Conservation (phyloP, 2,113 vertebrate genomes). For the Ploceus nigricollis region DNA sequence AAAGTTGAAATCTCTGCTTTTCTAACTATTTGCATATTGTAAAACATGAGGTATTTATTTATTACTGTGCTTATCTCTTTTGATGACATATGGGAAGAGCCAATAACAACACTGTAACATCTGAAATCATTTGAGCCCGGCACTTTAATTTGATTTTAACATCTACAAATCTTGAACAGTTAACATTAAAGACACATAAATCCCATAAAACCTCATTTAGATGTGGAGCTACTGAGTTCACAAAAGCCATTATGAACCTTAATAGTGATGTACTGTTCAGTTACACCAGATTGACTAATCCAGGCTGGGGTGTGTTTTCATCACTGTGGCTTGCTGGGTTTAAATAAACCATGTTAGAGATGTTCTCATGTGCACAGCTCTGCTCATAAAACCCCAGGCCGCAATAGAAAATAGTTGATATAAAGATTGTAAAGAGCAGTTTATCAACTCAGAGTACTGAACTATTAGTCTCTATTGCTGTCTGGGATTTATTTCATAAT, state of each 20-base stretch:
- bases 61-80: background rate
- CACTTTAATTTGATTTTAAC: constrained; percentile 60
- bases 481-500: constrained; percentile 10
- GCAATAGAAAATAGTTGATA: background rate
- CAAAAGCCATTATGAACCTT: constrained; percentile 65
- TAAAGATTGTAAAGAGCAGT: background rate
- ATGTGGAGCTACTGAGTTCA: constrained; percentile 66
- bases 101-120: constrained; percentile 43
- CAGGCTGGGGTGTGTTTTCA: constrained; percentile 40
- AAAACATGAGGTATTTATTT: background rate
- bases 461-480: background rate
- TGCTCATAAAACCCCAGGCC: background rate
- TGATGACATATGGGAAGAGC: background rate
- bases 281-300: constrained; percentile 48
- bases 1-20: background rate
- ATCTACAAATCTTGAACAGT: constrained; percentile 68
- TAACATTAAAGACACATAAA: constrained; percentile 64
- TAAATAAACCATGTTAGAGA: constrained; percentile 19
- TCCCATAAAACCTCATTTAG: constrained; percentile 64
- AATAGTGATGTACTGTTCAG: constrained; percentile 56
- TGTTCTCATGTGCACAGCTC: background rate
- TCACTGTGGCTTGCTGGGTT: background rate
- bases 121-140: constrained; percentile 36
- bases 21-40: background rate
- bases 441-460: background rate